These are phyloP conservation scores for Lepisosteus oculatus DNA, from an alignment of 2,113 vertebrate species.

Conservation along the genomic window DNA sequence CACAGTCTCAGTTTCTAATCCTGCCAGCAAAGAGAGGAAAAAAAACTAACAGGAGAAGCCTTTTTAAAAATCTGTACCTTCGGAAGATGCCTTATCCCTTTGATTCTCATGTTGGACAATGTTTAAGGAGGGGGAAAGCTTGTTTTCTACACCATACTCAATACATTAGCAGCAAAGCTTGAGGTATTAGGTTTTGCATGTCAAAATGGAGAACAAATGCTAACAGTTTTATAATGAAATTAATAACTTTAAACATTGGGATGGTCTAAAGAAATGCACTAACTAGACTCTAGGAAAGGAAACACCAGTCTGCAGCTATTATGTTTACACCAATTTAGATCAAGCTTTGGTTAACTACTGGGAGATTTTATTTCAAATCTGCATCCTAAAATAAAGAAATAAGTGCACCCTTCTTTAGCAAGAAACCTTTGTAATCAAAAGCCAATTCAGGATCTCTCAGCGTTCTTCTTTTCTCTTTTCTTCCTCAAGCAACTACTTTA, in stretches of 20 bases:
- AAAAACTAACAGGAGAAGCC: not conserved
- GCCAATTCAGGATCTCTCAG: slow-evolving; percentile 48
- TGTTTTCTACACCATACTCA: slow-evolving; percentile 37
- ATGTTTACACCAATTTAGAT: slow-evolving; percentile 64
- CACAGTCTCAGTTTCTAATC: not conserved
- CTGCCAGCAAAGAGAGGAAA: not conserved
- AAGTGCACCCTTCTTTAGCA: slow-evolving; percentile 84
- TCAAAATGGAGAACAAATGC: slow-evolving; percentile 95
- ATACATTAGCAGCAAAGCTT: slow-evolving; percentile 79
- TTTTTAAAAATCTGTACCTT: not conserved
- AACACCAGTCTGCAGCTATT: slow-evolving; percentile 69
- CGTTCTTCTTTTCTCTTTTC: slow-evolving; percentile 38
- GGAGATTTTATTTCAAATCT: slow-evolving; percentile 76
- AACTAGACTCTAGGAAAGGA: slow-evolving; percentile 73
- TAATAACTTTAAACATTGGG: slow-evolving; percentile 45
- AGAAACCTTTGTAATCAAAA: slow-evolving; percentile 52
- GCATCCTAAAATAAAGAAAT: slow-evolving; percentile 70
- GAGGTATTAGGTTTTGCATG: slow-evolving; percentile 95
- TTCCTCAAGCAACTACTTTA: slow-evolving; percentile 42
- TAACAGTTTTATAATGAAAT: slow-evolving; percentile 77
- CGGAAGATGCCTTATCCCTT: slow-evolving; percentile 43
- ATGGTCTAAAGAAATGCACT: slow-evolving; percentile 68
- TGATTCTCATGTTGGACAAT: slow-evolving; percentile 47
- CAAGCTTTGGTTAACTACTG: slow-evolving; percentile 92
- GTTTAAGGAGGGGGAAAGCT: slow-evolving; percentile 43